Percentiles rank a stretch among this genome's conserved stretches.
These are phyloP conservation scores for Drosophila cracens DNA, from an alignment of 2,888 invertebrate species.

Conservation along the genomic window DNA sequence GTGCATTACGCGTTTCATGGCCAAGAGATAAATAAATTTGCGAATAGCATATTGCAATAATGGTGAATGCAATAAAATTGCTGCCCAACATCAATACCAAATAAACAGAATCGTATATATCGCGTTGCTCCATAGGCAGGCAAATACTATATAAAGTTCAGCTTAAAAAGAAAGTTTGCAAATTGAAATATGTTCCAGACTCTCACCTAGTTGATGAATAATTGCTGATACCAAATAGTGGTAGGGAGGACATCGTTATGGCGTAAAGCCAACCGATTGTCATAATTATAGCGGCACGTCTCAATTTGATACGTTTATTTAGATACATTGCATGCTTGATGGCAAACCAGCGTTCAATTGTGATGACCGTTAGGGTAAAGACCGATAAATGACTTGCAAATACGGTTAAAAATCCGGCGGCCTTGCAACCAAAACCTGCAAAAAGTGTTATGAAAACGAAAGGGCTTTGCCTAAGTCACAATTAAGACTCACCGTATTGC, in stretches of 20 bases:
- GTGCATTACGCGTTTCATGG: constrained; percentile 87
- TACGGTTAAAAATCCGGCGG: constrained; percentile 95
- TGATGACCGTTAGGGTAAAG: constrained; percentile 93
- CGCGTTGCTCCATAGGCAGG: constrained; percentile 93
- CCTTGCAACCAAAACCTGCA: constrained; percentile 91
- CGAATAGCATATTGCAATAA: constrained; percentile 93
- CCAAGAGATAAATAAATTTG: constrained; percentile 94
- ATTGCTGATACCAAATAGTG: constrained; percentile 93
- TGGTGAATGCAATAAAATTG: constrained; percentile 92
- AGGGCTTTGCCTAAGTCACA: accelerated
- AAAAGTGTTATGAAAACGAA: neutral
- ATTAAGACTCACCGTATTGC: constrained; percentile 89
- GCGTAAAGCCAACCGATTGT: constrained; percentile 92
- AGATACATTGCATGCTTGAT: constrained; percentile 93
- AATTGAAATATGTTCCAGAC: neutral
- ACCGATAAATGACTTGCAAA: constrained; percentile 95
- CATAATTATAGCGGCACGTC: constrained; percentile 91
- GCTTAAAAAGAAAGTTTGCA: neutral
- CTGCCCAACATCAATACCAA: constrained; percentile 90
- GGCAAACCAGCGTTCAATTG: constrained; percentile 93
- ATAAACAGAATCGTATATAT: constrained; percentile 89
- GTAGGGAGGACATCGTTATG: constrained; percentile 90
- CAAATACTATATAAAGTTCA: constrained; percentile 88
- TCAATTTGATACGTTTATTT: constrained; percentile 91
- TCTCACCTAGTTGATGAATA: constrained; percentile 92